Base-by-base conservation (phyloP, 1,140 invertebrate genomes). In the Lepidurus couesii region DNA sequence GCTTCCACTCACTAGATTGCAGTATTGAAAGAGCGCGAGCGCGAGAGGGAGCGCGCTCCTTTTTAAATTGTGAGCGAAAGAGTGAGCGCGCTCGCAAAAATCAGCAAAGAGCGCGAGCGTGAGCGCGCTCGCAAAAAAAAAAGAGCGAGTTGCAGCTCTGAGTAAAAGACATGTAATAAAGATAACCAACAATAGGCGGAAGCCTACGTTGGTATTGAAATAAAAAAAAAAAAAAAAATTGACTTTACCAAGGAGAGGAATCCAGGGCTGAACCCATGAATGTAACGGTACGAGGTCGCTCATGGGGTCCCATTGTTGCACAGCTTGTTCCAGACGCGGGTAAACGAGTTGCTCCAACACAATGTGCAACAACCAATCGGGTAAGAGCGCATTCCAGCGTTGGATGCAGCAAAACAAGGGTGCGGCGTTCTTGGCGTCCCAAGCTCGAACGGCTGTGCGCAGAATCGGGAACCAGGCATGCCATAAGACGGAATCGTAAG, bases 191-290 rank as follows among this genome's bases (percentile, higher is more conserved):
- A n/a, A n/a, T n/a, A n/a, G n/a, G n/a, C n/a, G n/a, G n/a, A n/a
- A n/a, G n/a, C n/a, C n/a, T n/a, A n/a, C n/a, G n/a, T n/a, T n/a
- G n/a, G n/a, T n/a, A n/a, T n/a, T n/a, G n/a, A n/a, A n/a, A n/a
- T n/a, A n/a, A n/a, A n/a, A n/a, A 74, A 42, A 16, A 76, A 80
- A 0, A 45, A 1, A 13, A 34, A 34, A 34, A 0, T 4, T 34
- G 21, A 81, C 76, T 84, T 84, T 86, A 89, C 91, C 89, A 84
- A 96, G 89, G 34, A 93, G 84, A 8, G 91, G 91, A 53, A 95
- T 87, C 97, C 97, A 99, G 0, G 98, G 98, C 86, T 98, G 92
- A 78, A 98, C 90, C 98, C 98, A 99, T 8, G 91, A 89, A 86
- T 99, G 96, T 81, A 99, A 94, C 2, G 97, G 96, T 77, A 97